Evolutionary conservation across 2,113 vertebrate genomes (phyloP), one percentile per base, ranked within the genome.

Genomic region (Oryzias javanicus): DNA sequence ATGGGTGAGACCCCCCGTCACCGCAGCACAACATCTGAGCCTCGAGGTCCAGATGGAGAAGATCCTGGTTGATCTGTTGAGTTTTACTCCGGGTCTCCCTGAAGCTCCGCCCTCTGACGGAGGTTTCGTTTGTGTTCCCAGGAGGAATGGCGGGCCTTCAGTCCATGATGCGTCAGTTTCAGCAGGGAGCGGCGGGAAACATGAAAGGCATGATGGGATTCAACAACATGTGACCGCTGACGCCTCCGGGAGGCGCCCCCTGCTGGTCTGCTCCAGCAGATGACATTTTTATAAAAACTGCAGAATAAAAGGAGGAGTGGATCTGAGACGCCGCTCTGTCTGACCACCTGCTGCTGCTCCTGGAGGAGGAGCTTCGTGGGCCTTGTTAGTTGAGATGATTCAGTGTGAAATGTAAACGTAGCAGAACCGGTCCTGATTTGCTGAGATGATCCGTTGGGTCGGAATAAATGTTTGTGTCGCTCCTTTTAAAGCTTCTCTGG

Each of bases 191-290:
- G 17, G 94, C 97, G 49, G 97, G 97, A 42, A 98, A 98, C 85
- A 98, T 98, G 95, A 99, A 99, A 90, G 97, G 97, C 91, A 99
- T 98, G 97, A 98, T 99, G 97, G 97, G 97, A 89, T 98, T 99
- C 87, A 98, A 98, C 91, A 99, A 98, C 82, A 98, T 99, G 96
- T 99, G 91, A 27, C 25, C 25, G 25, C 25, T 27, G 25, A 94
- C 86, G 29, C 67, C 94, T 85, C 42, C 67, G 64, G 64, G 3
- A n/a, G 41, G 14, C 19, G 52, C 62, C 5, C 18, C 48, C 51
- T 45, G 61, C 68, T 76, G 68, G 70, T 72, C 75, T 53, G 49
- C 49, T 49, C n/a, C 4, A 40, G 19, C 49, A 48, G 55, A 50
- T 6, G 14, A 55, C 41, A 40, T 60, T 53, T 64, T 55, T 59